These are phyloP conservation scores for Calcarius ornatus DNA, from an alignment of 2,113 vertebrate species.

Conservation along the genomic window DNA sequence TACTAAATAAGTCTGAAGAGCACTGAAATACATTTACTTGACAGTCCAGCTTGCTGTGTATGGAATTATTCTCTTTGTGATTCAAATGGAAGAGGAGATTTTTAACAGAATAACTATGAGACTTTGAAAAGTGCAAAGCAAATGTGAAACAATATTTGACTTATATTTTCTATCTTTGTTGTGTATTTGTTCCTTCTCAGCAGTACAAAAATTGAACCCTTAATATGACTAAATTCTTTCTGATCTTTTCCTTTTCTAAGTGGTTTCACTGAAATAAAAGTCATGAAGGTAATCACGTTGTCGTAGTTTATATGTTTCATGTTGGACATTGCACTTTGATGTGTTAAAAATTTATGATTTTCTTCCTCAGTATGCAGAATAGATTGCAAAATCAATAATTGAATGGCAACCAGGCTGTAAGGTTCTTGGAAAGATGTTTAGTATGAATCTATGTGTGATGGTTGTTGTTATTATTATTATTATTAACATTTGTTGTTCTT, in stretches of 20 bases:
- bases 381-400: background rate
- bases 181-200: background rate
- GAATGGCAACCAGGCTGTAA: background rate
- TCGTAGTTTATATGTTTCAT: background rate
- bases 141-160: background rate
- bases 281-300: background rate
- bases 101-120: background rate
- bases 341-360: background rate
- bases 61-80: slow-evolving; percentile 57
- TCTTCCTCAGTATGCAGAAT: background rate
- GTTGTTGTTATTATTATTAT: fast-evolving
- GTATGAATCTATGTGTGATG: background rate
- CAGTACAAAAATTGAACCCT: background rate
- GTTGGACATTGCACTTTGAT: background rate
- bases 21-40: slow-evolving; percentile 42
- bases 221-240: background rate
- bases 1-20: background rate
- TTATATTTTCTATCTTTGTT: background rate
- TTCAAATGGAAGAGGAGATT: slow-evolving; percentile 46
- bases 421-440: background rate
- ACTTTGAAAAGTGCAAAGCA: slow-evolving; percentile 38
- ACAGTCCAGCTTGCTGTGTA: slow-evolving; percentile 41
- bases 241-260: background rate
- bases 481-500: background rate
- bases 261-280: background rate